Evolutionary conservation across 2,888 invertebrate species (phyloP).

Genomic region (Osmoderma eremita): DNA sequence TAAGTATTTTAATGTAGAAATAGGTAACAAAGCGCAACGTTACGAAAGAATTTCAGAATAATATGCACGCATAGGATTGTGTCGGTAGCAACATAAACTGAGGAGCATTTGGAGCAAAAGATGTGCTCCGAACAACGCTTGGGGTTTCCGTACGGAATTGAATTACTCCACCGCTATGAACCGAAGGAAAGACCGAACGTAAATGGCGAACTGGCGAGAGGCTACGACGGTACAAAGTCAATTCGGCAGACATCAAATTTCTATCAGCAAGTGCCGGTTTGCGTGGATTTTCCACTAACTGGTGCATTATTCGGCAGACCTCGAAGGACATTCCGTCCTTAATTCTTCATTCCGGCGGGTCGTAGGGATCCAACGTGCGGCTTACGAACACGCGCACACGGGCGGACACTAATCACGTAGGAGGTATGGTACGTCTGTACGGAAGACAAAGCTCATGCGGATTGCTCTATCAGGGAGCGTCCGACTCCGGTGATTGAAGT

Average conservation of each 20-base stretch:
- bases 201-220: background rate
- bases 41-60: too few species aligned
- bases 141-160: conserved; percentile 32
- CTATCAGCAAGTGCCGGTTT: conserved; percentile 37
- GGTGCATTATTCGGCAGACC: conserved; percentile 41
- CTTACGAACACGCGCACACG: conserved; percentile 13
- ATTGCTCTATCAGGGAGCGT: conserved; percentile 45
- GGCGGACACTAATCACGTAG: background rate
- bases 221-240: conserved; percentile 25
- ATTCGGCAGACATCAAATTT: conserved; percentile 39
- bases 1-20: conserved; percentile 10
- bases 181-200: conserved; percentile 1
- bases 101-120: conserved; percentile 13
- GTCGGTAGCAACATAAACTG: conserved; percentile 10
- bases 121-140: conserved; percentile 24
- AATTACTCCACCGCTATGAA: conserved; percentile 22
- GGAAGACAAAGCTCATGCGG: conserved; percentile 38
- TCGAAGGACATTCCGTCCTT: conserved; percentile 39
- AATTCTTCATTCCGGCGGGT: conserved; percentile 39
- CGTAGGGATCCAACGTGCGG: conserved; percentile 13
- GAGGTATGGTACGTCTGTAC: background rate
- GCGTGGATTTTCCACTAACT: conserved; percentile 41
- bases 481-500: conserved; percentile 44
- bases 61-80: too few species aligned
- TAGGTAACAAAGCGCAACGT: background rate